Evolutionary conservation across 2,797 vertebrate genomes (phyloP), one percentile per base, ranked within the genome.

Genomic region (Danio aesculapii): DNA sequence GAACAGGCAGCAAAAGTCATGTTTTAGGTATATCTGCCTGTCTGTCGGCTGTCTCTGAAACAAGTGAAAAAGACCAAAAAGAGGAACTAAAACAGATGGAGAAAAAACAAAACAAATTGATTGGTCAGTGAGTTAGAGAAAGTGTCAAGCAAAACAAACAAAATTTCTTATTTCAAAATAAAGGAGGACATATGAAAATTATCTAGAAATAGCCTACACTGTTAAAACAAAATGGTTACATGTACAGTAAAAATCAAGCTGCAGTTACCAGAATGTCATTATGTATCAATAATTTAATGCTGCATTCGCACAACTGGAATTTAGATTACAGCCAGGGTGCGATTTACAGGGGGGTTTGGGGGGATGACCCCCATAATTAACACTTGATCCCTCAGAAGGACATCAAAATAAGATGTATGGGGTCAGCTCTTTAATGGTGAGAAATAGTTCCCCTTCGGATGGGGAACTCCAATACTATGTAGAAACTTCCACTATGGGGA

Each of bases 61-160:
- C 14, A 47, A 84, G 64, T 30, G 75, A 67, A 49, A 52, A 13
- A 58, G 16, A 9, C 3, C 30, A 69, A 67, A 86, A 61, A 19
- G 70, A 81, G 61, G 61, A 87, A 88, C 83, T 71, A 75, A 87
- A 67, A 86, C 46, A 21, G 11, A n/a, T 6, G 5, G 21, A 66
- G 73, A 64, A 30, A 55, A 81, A 61, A 72, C 30, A 70, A 14
- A 55, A 77, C 7, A 59, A 14, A 69, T 57, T 30, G 44, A 41
- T 3, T 44, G 75, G 66, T 55, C 44, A 79, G 30, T 46, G 47
- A 17, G 2, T 17, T 10, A 13, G 2, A 46, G 43, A 39, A 52
- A 57, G 6, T 17, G 53, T 52, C 16, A 58, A 75, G 39, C 8
- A 47, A 58, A 61, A 52, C 8, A 19, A 59, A 43, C 5, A 49